Base-by-base conservation (phyloP, 2,888 invertebrate species). In the Eudemis profundana region DNA sequence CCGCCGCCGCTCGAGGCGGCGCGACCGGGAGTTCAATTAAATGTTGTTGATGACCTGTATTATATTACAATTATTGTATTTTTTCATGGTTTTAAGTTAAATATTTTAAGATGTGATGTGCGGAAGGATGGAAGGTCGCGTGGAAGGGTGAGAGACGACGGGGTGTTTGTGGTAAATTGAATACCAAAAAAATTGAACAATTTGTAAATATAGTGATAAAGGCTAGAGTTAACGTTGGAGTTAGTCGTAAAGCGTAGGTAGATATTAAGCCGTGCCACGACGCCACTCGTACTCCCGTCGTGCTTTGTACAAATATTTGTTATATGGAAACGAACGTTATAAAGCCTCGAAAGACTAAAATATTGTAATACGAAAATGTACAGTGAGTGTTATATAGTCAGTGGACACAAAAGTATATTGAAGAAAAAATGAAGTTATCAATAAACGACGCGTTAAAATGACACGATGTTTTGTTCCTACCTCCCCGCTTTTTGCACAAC, bases 361-460 rank as follows among this genome's bases (percentile, higher is more conserved):
- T 90, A 91, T 90, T 92, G 90, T 92, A 90, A 89, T 88, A 90
- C 90, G 81, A 90, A 89, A 89, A 87, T 92, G 92, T 91, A 91
- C 92, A 93, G 92, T 92, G 92, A 91, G 91, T 92, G 92, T 93
- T 92, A 91, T 89, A 90, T 93, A 93, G 91, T 92, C 92, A 92
- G 90, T 92, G 92, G 91, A 91, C 90, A 90, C 90, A 91, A 91
- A 90, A 86, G 81, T 92, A 92, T 92, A 92, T 91, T 89, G 89
- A 86, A 81, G 87, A 84, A 83, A 84, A 89, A 81, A 89, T 89
- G 87, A 91, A 91, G 90, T 92, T 92, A 90, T 90, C 84, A 90
- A 90, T 90, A 91, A 91, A 90, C 86, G 85, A 89, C 86, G 86
- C 86, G 90, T 90, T 90, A 88, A 90, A 89, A 89, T 86, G 86